Evolutionary conservation across 2,888 invertebrate genomes (phyloP).

Genomic region (Autographa pulchrina): DNA sequence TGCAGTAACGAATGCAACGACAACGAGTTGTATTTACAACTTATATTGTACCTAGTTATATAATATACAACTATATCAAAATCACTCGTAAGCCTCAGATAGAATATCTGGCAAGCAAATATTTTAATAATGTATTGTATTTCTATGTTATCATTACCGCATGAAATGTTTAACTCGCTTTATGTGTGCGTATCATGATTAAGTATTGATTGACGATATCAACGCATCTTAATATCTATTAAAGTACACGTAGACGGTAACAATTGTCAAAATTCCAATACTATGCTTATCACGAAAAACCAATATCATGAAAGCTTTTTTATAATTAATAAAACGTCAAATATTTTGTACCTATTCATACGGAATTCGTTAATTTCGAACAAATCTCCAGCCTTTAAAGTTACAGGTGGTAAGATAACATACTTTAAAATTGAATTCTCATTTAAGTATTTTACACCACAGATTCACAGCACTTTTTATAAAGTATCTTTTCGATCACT

Average conservation of each 20-base stretch:
- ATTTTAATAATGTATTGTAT: slow-evolving; percentile 25
- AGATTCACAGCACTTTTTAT: slow-evolving; percentile 76
- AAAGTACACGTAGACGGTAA: slow-evolving; percentile 18
- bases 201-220: slow-evolving; percentile 44
- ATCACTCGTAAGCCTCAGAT: slow-evolving; percentile 49
- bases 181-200: slow-evolving; percentile 56
- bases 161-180: slow-evolving; percentile 29
- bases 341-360: slow-evolving; percentile 9
- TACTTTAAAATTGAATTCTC: slow-evolving; percentile 27
- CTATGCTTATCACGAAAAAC: slow-evolving; percentile 37
- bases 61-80: slow-evolving; percentile 39
- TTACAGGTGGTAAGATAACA: slow-evolving; percentile 26
- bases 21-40: slow-evolving; percentile 46
- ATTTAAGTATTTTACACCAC: slow-evolving; percentile 62
- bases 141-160: slow-evolving; percentile 30
- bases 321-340: slow-evolving; percentile 9
- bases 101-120: slow-evolving; percentile 46
- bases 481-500: slow-evolving; percentile 48
- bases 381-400: slow-evolving; percentile 23
- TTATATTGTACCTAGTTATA: slow-evolving; percentile 27
- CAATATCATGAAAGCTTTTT: slow-evolving; percentile 29
- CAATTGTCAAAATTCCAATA: slow-evolving; percentile 32
- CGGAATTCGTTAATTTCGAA: slow-evolving; percentile 26
- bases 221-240: slow-evolving; percentile 31
- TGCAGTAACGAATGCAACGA: slow-evolving; percentile 31